Conservation (phyloP, 2,888 invertebrate genomes). For the Thalpophila matura region DNA sequence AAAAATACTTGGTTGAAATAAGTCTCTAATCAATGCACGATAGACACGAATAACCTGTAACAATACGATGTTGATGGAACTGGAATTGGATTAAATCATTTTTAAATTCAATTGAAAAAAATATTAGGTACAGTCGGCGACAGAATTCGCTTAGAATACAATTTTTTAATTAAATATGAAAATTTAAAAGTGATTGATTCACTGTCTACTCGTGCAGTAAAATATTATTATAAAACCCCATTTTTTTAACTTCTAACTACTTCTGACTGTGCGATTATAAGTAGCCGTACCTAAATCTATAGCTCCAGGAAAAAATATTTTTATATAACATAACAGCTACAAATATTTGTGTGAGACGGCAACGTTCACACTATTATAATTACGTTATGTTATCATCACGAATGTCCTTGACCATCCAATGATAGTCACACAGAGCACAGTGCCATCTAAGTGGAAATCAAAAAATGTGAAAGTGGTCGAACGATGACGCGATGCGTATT, state of each 20-base stretch:
- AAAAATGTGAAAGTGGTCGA: slow-evolving; percentile 77
- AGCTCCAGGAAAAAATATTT: too few species aligned
- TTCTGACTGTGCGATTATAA: too few species aligned
- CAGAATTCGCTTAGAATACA: too few species aligned
- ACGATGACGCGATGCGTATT: slow-evolving; percentile 71
- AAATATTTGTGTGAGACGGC: background rate
- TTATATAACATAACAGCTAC: too few species aligned
- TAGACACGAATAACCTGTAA: background rate
- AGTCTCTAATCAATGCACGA: slow-evolving; percentile 1
- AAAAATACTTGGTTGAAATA: slow-evolving; percentile 2
- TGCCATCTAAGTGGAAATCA: slow-evolving; percentile 62
- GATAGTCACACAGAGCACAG: slow-evolving; percentile 37
- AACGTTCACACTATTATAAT: background rate
- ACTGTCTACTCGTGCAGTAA: too few species aligned
- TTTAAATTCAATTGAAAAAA: background rate
- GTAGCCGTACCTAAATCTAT: too few species aligned
- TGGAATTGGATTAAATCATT: background rate
- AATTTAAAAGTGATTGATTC: too few species aligned
- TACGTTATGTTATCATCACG: too few species aligned
- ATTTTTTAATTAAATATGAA: too few species aligned
- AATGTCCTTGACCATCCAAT: slow-evolving; percentile 55
- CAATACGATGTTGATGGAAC: background rate
- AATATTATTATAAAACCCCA: too few species aligned
- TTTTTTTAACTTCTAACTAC: too few species aligned
- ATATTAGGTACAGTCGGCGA: too few species aligned